phyloP scores from a whole-genome alignment of 1,140 invertebrate genomes.

The Aricia agestis region DNA sequence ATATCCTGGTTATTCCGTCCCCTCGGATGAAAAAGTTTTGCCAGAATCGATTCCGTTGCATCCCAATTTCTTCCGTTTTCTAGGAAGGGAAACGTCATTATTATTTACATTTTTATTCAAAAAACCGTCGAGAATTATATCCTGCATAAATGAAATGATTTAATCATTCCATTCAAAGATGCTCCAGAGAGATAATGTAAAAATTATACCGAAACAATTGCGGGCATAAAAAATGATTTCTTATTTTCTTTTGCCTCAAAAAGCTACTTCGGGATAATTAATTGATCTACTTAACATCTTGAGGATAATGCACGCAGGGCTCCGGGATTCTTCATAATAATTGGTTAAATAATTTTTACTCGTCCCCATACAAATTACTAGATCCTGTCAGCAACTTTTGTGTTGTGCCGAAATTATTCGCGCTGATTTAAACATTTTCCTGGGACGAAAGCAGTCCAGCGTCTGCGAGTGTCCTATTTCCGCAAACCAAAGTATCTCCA shows the following conservation, averaged over 20 bases:
- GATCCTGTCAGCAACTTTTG: too few relatives aligned
- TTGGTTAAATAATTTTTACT: neutral
- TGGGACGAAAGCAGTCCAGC: too few relatives aligned
- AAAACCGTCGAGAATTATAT: conserved; percentile 23
- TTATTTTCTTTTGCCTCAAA: conserved; percentile 35
- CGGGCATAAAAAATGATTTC: conserved; percentile 56
- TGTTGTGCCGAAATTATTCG: too few relatives aligned
- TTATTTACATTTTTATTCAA: conserved; percentile 6
- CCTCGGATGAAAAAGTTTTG: neutral
- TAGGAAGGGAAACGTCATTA: neutral
- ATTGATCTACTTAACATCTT: conserved; percentile 23
- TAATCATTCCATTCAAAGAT: conserved; percentile 57
- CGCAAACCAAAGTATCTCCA: too few relatives aligned
- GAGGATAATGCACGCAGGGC: conserved; percentile 18
- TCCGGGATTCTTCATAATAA: conserved; percentile 5
- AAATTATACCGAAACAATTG: conserved; percentile 61
- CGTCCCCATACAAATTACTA: too few relatives aligned
- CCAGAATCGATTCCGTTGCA: neutral
- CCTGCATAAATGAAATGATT: conserved; percentile 47
- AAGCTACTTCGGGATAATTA: conserved; percentile 23
- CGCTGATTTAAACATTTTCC: too few relatives aligned
- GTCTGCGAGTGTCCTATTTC: too few relatives aligned
- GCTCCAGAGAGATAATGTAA: conserved; percentile 50
- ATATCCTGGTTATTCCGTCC: neutral
- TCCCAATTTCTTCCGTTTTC: neutral